phyloP scores from a whole-genome alignment of 2,797 vertebrate species.

The Anguilla obscura region DNA sequence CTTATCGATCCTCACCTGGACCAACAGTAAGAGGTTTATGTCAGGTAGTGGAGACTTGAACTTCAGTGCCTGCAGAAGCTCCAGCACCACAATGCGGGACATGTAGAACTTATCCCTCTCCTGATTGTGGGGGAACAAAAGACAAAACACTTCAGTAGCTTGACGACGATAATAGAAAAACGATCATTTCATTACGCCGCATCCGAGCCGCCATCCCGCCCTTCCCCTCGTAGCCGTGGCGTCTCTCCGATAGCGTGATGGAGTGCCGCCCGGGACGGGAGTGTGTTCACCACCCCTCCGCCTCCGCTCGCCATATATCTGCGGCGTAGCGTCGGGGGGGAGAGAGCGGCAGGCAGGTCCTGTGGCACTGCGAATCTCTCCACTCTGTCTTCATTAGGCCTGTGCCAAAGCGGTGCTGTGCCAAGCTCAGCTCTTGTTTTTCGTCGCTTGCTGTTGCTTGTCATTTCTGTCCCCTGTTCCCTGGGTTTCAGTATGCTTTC shows the following conservation, averaged over 20 bases:
- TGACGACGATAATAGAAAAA: slow-evolving; percentile 9
- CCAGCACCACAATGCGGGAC: slow-evolving; percentile 92
- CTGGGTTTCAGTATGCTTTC: not conserved
- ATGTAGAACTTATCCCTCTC: slow-evolving; percentile 99
- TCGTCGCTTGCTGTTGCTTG: not conserved
- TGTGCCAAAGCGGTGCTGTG: slow-evolving; percentile 6
- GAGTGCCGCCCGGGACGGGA: slow-evolving; percentile 54
- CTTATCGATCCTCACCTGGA: slow-evolving; percentile 81
- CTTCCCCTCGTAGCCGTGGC: not conserved
- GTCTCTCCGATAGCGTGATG: slow-evolving; percentile 18
- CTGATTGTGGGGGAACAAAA: slow-evolving; percentile 64
- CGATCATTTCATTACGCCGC: not conserved
- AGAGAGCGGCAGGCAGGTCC: slow-evolving; percentile 57
- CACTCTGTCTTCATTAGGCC: slow-evolving; percentile 6
- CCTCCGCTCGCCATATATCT: slow-evolving; percentile 58
- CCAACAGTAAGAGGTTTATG: slow-evolving; percentile 92
- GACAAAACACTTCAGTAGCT: not conserved
- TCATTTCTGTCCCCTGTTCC: not conserved
- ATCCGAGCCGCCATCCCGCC: not conserved
- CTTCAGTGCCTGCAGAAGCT: slow-evolving; percentile 96
- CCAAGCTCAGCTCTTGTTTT: not conserved
- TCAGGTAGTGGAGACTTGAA: slow-evolving; percentile 96
- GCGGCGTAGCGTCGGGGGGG: slow-evolving; percentile 52
- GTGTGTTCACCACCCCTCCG: slow-evolving; percentile 66
- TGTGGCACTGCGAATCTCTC: slow-evolving; percentile 1